Evolutionary conservation across 2,113 vertebrate genomes (phyloP).

Genomic region (Plestiodon gilberti): DNA sequence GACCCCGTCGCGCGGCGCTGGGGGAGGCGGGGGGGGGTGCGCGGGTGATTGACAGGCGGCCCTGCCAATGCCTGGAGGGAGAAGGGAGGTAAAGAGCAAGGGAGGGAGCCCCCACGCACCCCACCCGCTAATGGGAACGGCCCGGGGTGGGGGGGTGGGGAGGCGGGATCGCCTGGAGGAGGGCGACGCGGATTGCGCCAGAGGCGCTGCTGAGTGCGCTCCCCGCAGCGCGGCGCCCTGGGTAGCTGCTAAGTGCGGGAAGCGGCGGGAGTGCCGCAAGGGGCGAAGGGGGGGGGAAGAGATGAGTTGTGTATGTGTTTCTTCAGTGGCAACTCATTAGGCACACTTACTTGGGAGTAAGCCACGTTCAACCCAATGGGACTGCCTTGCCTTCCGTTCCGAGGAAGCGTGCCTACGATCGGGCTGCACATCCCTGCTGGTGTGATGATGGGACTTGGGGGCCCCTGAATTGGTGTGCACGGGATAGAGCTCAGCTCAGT

Average conservation of each 20-base stretch:
- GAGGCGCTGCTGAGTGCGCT: neutral
- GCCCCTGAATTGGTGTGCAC: no score
- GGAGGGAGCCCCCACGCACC: slow-evolving; percentile 64
- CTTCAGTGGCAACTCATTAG: no score
- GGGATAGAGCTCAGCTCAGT: no score
- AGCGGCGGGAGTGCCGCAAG: no score
- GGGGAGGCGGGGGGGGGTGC: slow-evolving; percentile 47
- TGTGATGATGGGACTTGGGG: no score
- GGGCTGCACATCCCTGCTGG: no score
- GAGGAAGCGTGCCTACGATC: no score
- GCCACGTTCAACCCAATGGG: no score
- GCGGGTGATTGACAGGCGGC: slow-evolving; percentile 85
- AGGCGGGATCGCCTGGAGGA: slow-evolving; percentile 66
- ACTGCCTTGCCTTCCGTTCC: no score
- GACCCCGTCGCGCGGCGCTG: slow-evolving; percentile 56
- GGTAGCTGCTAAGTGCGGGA: neutral
- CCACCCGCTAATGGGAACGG: slow-evolving; percentile 73
- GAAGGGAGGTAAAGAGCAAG: slow-evolving; percentile 76
- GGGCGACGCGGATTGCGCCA: neutral
- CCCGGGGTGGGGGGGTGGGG: slow-evolving; percentile 62
- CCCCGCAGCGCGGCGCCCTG: neutral
- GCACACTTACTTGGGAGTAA: no score
- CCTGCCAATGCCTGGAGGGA: slow-evolving; percentile 92
- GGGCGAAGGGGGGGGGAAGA: no score
- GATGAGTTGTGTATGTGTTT: no score